Evolutionary conservation across 2,888 invertebrate species (phyloP), one percentile per base, ranked within the genome.

Genomic region (Allophyes oxyacanthae): DNA sequence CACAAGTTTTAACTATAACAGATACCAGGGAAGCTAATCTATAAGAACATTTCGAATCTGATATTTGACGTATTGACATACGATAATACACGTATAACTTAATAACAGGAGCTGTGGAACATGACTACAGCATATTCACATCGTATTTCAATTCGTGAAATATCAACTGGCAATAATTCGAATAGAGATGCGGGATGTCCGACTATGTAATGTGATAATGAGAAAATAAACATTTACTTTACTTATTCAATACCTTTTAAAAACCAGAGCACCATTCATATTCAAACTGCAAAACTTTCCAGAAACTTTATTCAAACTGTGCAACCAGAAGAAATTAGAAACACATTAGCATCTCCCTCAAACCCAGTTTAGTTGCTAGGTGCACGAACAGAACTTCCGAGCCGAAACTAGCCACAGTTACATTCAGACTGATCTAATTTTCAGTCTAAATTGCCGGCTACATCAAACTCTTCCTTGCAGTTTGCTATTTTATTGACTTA

Each of bases 371-470:
- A 48, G 42, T 68, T 32, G 49, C 46, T 51, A 58, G 64, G 56
- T 62, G 65, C 64, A 34, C 50, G 46, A 44, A 49, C 48, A 46
- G 34, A 61, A 67, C 67, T 67, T 60, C 37, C 45, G 15, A 52
- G 62, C 34, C 38, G 9, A 20, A 42, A 42, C 55, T 62, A 63
- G 52, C 56, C 58, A 13, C 46, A 58, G 64, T 62, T 49, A 49
- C 49, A 59, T 34, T 43, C 67, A 52, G 55, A 51, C 60, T 70
- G 75, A 74, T 74, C 61, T 65, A 70, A 77, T 74, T 74, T 76
- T 40, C 59, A 33, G 42, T 36, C 42, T 42, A 73, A 73, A 70
- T 74, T 74, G 57, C 57, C 30, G n/a, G 14, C 57, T 74, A 58
- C 73, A 51, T 57, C 55, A 36, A 30, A 20, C 42, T 55, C 14